Base-by-base conservation (phyloP, 2,113 vertebrate species). In the Hymenochirus boettgeri region DNA sequence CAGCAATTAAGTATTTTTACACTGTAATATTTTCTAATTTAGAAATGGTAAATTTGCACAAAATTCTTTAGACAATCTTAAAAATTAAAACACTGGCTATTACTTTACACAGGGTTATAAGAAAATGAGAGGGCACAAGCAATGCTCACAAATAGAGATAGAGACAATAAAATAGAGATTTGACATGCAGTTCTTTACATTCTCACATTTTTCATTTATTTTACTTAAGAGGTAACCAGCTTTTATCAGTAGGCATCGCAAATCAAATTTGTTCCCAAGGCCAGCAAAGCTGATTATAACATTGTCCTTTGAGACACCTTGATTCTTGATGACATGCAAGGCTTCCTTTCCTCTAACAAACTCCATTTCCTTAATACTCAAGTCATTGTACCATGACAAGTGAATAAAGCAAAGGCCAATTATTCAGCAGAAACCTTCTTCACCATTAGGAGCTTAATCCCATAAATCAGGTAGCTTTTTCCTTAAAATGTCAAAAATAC, bases 341-440 rank as follows among this genome's bases (percentile, higher is more conserved):
- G 71, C 75, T 71, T 24, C 55, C 13, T 0, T 1, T 25, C 52
- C 39, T 64, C 57, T 53, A 53, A 69, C 65, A 60, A 12, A 11
- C 70, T 74, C 73, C 19, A 55, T 12, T 71, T 57, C 58, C 61
- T 59, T 65, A 62, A 65, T 18, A 57, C 29, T 54, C 31, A 57
- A 47, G 25, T 39, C 42, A 73, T 52, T 25, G 6, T 31, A 71
- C 6, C 42, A 51, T 51, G 62, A 69, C 65, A 69, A 60, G 65
- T 59, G 65, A 69, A 69, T 69, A 69, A 60, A 69, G 64, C 64
- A 31, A 53, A 60, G 58, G 65, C 65, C 65, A 67, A 67, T 67
- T 67, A 67, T 60, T 67, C 37, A 31, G 46, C 56, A 52, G 65
- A 60, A 67, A 51, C 65, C 65, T 67, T 67, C 47, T 48, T 35